Evolutionary conservation across 2,797 vertebrate genomes (phyloP).

Genomic region (Microctenopoma steveboyesi): DNA sequence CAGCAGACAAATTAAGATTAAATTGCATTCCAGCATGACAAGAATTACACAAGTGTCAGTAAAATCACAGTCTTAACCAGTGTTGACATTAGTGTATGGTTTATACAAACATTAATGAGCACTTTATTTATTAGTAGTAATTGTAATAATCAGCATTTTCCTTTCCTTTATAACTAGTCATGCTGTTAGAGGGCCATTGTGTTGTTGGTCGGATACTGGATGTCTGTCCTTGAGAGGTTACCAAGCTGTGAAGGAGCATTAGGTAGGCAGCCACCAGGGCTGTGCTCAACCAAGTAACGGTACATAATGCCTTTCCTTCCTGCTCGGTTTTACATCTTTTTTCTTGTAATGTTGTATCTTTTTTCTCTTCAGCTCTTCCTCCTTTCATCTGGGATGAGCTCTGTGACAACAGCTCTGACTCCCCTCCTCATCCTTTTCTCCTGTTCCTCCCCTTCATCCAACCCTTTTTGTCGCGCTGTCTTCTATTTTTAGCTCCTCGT

Average conservation of each 20-base stretch:
- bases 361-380: slow-evolving; percentile 16
- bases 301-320: slow-evolving; percentile 10
- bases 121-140: neutral
- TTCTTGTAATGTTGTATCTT: slow-evolving; percentile 14
- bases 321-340: slow-evolving; percentile 1
- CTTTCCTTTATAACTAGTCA: neutral
- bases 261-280: slow-evolving; percentile 29
- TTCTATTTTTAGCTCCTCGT: slow-evolving; percentile 85
- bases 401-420: slow-evolving; percentile 28
- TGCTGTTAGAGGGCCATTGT: neutral
- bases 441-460: slow-evolving; percentile 50
- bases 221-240: slow-evolving; percentile 21
- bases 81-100: neutral
- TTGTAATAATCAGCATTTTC: neutral
- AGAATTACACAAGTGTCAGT: neutral
- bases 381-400: slow-evolving; percentile 35
- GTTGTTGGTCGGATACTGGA: slow-evolving; percentile 26
- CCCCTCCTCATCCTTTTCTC: slow-evolving; percentile 47
- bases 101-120: neutral
- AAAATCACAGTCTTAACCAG: neutral
- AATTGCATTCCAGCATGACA: neutral
- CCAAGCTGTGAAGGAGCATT: slow-evolving; percentile 17
- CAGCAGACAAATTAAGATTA: neutral
- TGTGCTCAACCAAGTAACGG: slow-evolving; percentile 25
- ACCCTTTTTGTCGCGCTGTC: slow-evolving; percentile 59